phyloP scores from a whole-genome alignment of 2,888 invertebrate genomes.

The Invenusta paracnida region DNA sequence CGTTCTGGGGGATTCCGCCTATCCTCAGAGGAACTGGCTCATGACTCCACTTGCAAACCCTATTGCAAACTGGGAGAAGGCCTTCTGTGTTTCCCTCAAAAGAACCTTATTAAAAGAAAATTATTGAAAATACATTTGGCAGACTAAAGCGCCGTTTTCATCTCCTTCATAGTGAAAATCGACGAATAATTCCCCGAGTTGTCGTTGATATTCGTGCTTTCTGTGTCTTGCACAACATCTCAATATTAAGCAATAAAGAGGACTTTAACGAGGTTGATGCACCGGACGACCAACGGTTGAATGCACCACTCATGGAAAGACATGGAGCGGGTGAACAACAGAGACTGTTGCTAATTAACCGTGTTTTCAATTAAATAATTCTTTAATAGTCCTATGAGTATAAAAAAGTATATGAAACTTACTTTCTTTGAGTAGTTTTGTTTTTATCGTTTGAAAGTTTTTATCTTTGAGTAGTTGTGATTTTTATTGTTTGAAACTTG shows the following conservation, averaged over 20 bases:
- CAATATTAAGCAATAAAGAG: background rate
- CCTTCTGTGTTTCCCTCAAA: constrained; percentile 33
- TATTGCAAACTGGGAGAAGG: constrained; percentile 32
- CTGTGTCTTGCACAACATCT: background rate
- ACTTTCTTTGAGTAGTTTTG: background rate
- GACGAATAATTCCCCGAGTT: constrained; percentile 21
- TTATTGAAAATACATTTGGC: constrained; percentile 39
- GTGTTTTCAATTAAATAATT: background rate
- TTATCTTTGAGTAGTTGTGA: background rate
- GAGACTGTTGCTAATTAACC: background rate
- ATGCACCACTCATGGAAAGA: background rate
- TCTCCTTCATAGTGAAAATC: constrained; percentile 37
- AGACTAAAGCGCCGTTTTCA: constrained; percentile 41
- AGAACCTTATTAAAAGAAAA: constrained; percentile 38
- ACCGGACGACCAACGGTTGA: background rate
- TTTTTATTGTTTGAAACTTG: background rate
- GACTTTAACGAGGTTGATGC: background rate
- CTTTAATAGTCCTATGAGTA: background rate
- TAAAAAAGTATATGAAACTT: too few species aligned
- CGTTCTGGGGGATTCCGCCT: constrained; percentile 43
- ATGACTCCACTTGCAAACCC: constrained; percentile 44
- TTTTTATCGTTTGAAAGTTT: background rate
- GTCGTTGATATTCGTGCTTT: constrained; percentile 19
- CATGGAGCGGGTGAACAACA: background rate
- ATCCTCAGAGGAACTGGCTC: constrained; percentile 42